Evolutionary conservation across 2,797 vertebrate species (phyloP).

Genomic region (Ceryle rudis): DNA sequence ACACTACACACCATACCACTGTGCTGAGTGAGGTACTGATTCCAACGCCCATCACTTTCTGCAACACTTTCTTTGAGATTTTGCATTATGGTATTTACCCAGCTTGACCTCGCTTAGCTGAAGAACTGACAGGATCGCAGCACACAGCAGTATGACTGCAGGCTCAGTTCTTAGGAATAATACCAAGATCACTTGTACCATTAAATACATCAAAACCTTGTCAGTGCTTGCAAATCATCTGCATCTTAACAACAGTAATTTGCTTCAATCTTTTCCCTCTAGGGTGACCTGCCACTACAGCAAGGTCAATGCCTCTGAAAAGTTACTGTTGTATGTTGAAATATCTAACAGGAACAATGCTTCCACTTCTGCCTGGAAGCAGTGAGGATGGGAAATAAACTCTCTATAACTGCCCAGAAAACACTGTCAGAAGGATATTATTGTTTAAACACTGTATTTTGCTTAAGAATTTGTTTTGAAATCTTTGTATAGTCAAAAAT

Average conservation of each 20-base stretch:
- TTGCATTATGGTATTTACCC: neutral
- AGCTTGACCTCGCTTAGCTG: neutral
- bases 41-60: neutral
- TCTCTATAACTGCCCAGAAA: neutral
- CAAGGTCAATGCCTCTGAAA: slow-evolving; percentile 54
- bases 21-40: neutral
- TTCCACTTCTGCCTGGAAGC: slow-evolving; percentile 51
- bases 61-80: neutral
- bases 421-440: neutral
- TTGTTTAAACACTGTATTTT: neutral
- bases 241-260: slow-evolving; percentile 63
- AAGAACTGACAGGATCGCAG: neutral
- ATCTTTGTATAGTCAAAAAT: no score
- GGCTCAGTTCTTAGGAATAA: slow-evolving; percentile 13
- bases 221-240: slow-evolving; percentile 63
- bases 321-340: neutral
- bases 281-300: slow-evolving; percentile 47
- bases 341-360: neutral
- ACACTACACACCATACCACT: neutral
- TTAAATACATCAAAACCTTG: slow-evolving; percentile 66
- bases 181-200: slow-evolving; percentile 58
- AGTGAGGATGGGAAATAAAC: neutral
- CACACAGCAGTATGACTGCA: neutral
- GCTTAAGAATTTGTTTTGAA: neutral
- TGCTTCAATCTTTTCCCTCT: slow-evolving; percentile 55